Evolutionary conservation across 2,113 vertebrate species (phyloP).

Genomic region (Salvator merianae): DNA sequence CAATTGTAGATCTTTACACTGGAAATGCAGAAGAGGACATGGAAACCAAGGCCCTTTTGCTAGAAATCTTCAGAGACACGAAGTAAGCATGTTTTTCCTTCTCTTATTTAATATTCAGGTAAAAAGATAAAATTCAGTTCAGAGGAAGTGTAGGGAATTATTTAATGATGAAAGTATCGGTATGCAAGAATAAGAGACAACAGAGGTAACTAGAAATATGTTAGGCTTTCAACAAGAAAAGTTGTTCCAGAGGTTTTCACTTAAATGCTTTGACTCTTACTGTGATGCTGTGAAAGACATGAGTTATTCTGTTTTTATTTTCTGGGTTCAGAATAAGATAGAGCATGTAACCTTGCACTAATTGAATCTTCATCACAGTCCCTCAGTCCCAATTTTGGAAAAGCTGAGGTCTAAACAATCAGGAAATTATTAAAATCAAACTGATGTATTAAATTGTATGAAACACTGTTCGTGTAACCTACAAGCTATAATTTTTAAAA

Average conservation of each 20-base stretch:
- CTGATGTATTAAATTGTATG: background rate
- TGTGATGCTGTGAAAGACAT: background rate
- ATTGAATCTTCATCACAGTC: background rate
- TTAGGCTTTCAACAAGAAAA: background rate
- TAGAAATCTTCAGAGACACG: constrained; percentile 88
- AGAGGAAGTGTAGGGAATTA: background rate
- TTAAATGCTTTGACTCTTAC: no score
- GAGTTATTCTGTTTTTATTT: background rate
- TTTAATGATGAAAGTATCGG: background rate
- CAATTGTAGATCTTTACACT: constrained; percentile 91
- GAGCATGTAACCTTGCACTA: background rate
- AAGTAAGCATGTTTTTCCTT: constrained; percentile 77
- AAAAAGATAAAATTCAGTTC: background rate
- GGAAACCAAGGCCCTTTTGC: constrained; percentile 86
- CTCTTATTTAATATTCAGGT: background rate
- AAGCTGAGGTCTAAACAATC: background rate
- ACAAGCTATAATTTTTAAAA: background rate
- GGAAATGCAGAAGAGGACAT: constrained; percentile 85
- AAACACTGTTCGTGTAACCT: background rate
- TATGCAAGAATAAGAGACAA: background rate
- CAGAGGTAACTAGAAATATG: background rate
- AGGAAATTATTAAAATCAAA: background rate
- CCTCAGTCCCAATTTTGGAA: background rate
- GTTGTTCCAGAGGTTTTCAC: background rate
- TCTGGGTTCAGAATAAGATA: background rate